phyloP scores from a whole-genome alignment of 2,888 invertebrate species.

The Caenorhabditis sp. region DNA sequence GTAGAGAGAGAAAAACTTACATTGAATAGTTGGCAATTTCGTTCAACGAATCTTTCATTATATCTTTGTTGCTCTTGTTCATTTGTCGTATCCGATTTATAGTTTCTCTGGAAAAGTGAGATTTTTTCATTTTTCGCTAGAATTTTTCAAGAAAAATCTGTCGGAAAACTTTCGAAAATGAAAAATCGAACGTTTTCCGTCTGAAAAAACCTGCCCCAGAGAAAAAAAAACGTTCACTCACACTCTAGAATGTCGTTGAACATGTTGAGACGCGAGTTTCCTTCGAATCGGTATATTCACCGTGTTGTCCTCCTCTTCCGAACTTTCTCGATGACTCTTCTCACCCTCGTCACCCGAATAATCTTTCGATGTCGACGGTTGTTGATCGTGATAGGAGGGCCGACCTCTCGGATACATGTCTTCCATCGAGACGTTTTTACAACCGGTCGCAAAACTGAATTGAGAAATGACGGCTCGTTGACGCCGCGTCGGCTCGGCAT shows the following conservation, averaged over 20 bases:
- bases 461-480: neutral
- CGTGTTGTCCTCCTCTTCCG: neutral
- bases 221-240: too few species aligned
- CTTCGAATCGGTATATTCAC: too few species aligned
- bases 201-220: too few species aligned
- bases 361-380: neutral
- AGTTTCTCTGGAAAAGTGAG: neutral
- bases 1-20: too few species aligned
- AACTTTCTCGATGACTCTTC: neutral
- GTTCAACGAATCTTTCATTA: neutral
- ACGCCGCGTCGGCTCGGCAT: neutral
- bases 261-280: too few species aligned
- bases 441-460: neutral
- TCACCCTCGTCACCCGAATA: neutral
- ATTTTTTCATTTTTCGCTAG: too few species aligned
- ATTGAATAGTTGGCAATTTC: neutral
- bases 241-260: too few species aligned
- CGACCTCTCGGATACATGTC: neutral
- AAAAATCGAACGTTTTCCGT: too few species aligned
- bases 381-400: neutral
- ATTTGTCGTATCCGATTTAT: neutral
- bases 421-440: neutral
- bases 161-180: too few species aligned
- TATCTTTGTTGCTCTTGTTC: neutral
- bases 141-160: too few species aligned